A percentile compares a stretch with the other conserved stretches of the same genome.
phyloP scores from a whole-genome alignment of 1,140 invertebrate species.

The Muscidifurax raptorellus region DNA sequence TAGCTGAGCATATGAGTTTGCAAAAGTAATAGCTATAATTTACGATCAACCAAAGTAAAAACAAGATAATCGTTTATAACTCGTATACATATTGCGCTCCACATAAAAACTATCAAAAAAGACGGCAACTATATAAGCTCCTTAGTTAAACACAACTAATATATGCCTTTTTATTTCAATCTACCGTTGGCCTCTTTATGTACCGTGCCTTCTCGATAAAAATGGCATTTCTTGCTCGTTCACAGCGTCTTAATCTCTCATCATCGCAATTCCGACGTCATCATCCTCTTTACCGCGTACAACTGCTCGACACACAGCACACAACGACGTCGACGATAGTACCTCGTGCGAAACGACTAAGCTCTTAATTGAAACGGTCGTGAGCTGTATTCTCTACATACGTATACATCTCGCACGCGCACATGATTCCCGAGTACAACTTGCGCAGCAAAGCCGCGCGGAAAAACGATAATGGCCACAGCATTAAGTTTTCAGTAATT shows the following conservation, averaged over 20 bases:
- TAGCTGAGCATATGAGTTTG: too few species aligned
- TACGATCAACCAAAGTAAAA: too few species aligned
- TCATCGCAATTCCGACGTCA: not conserved
- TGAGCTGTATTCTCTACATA: not conserved
- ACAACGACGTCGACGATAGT: not conserved
- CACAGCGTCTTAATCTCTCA: not conserved
- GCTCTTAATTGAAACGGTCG: slow-evolving; percentile 23
- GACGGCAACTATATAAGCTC: too few species aligned
- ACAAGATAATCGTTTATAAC: too few species aligned
- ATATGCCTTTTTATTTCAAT: too few species aligned
- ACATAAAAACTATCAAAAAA: too few species aligned
- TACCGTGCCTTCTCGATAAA: not conserved
- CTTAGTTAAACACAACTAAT: not conserved
- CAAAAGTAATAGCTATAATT: too few species aligned
- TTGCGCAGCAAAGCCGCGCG: not conserved
- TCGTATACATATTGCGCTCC: too few species aligned
- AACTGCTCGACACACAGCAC: not conserved
- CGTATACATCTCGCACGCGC: not conserved
- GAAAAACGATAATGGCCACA: not conserved
- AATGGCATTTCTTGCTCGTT: not conserved
- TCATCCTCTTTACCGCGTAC: not conserved
- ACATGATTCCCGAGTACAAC: not conserved
- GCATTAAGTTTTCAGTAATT: not conserved
- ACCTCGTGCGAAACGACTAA: not conserved
- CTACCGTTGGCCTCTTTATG: not conserved